These are phyloP conservation scores for Porites rus DNA, from an alignment of 92 coral and sea anemone species.

Conservation along the genomic window DNA sequence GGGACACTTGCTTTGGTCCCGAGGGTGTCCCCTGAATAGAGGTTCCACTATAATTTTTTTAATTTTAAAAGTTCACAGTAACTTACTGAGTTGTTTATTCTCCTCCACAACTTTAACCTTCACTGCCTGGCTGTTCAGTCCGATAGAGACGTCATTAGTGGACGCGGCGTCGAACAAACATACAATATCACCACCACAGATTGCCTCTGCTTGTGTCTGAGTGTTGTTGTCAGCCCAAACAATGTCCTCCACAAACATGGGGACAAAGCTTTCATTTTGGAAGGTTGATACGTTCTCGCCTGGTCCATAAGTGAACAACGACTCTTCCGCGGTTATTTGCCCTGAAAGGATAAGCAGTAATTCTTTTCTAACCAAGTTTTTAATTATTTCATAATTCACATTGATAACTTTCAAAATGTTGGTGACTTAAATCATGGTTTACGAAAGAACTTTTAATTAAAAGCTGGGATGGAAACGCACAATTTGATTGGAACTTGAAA, in stretches of 20 bases:
- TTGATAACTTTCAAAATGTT: no score
- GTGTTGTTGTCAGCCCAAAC: conserved; percentile 51
- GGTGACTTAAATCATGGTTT: no score
- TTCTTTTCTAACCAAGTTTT: neutral
- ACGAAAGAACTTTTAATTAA: no score
- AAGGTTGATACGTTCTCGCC: conserved; percentile 62
- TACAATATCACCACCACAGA: conserved; percentile 57
- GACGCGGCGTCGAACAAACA: conserved; percentile 85
- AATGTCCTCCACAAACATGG: conserved; percentile 74
- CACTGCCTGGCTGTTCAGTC: conserved; percentile 54
- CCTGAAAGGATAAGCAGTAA: conserved; percentile 35
- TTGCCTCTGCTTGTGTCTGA: conserved; percentile 35
- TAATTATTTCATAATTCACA: neutral
- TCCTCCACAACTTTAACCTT: conserved; percentile 64
- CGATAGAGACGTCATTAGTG: conserved; percentile 73
- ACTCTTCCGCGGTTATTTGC: conserved; percentile 64
- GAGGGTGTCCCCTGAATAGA: no score
- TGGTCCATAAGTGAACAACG: conserved; percentile 73
- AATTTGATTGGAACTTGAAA: no score
- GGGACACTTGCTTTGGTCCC: no score
- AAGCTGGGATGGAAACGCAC: no score
- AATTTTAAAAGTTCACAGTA: neutral
- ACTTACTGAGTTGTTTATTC: conserved; percentile 63
- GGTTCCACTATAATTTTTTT: neutral
- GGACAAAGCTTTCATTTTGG: conserved; percentile 61